These are phyloP conservation scores for Drosophila dives DNA, from an alignment of 2,888 invertebrate species.

Conservation along the genomic window DNA sequence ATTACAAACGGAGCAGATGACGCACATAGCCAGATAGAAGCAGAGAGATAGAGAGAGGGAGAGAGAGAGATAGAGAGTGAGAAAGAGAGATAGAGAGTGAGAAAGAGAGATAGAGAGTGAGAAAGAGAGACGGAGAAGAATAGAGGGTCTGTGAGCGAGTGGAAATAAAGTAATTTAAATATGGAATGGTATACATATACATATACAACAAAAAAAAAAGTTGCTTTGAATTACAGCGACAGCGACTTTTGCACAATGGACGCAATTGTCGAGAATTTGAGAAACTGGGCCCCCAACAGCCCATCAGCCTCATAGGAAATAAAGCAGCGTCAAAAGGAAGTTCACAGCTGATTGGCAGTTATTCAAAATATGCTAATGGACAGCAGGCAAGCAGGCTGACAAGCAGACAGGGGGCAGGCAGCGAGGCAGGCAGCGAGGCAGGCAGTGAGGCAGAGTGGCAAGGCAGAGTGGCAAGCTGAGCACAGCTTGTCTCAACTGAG, in stretches of 20 bases:
- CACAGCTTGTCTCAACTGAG: constrained; percentile 46
- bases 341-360: constrained; percentile 73
- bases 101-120: not conserved
- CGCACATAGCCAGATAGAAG: constrained; percentile 32
- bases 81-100: not conserved
- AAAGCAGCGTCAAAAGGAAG: constrained; percentile 30
- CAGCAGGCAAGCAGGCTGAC: not conserved
- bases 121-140: too few species aligned
- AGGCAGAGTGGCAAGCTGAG: constrained; percentile 1
- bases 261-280: constrained; percentile 61
- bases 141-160: constrained; percentile 45
- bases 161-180: constrained; percentile 79
- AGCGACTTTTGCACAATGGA: constrained; percentile 59
- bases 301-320: constrained; percentile 27
- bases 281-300: constrained; percentile 18
- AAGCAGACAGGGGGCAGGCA: not conserved
- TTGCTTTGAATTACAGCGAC: constrained; percentile 64
- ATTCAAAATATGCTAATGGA: constrained; percentile 64
- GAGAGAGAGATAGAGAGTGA: not conserved
- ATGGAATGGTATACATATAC: constrained; percentile 53
- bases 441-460: not conserved
- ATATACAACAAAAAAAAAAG: constrained; percentile 3
- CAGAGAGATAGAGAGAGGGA: not conserved
- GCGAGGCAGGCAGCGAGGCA: not conserved
- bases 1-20: constrained; percentile 46